Evolutionary conservation across 2,113 vertebrate genomes (phyloP), one percentile per base, ranked within the genome.

Genomic region (Thalassarche chlororhynchos): DNA sequence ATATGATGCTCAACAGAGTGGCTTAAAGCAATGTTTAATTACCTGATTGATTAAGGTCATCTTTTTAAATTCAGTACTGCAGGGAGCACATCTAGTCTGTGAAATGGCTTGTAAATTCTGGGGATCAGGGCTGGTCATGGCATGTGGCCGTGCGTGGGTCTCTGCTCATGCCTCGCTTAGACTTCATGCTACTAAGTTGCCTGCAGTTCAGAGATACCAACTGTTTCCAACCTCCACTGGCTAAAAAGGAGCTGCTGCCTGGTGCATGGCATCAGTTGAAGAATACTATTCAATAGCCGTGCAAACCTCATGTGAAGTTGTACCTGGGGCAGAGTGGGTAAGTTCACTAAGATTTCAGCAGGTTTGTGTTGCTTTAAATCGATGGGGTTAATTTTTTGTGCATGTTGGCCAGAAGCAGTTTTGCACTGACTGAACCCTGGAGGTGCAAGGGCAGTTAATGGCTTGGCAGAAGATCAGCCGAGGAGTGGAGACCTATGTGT

Each of bases 121-220:
- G 44, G 25, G 14, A 49, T 66, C 10, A 7, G 23, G 36, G 19
- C 36, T 84, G 84, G 14, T 83, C 0, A 0, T 2, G 11, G 76
- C 14, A 4, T 1, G 6, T 40, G 42, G 46, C 51, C 12, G 9
- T 3, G 6, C 0, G 0, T 21, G 21, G 46, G 18, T 40, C 23
- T 55, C 19, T 66, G 44, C 64, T 84, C 17, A 1, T 2, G 7
- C 14, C 62, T 94, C 0, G 1, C 60, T 49, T 46, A 71, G 42
- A 16, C 55, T 49, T 60, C 9, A 6, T 51, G 3, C 10, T 57
- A 8, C 10, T 4, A 21, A 40, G 47, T 47, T 0, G 0, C 11
- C n/a, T 25, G 4, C 14, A 6, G n/a, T n/a, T 78, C 55, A 29
- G 74, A 68, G 61, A 6, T 38, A 14, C 2, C 19, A 32, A 4